Conservation (phyloP, 2,797 vertebrate genomes). For the Urophycis tenuis region DNA sequence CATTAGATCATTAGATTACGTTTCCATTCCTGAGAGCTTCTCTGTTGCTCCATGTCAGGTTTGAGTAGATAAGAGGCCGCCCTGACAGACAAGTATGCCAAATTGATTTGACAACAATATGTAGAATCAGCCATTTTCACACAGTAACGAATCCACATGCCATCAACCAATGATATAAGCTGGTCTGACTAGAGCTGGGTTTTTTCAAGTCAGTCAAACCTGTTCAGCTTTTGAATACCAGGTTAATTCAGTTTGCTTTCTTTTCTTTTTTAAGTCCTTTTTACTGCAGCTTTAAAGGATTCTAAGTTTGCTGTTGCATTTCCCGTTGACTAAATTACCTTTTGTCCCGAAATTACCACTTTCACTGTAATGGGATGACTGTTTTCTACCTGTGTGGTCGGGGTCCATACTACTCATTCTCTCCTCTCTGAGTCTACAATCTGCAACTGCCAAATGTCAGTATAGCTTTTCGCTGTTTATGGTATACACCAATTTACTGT, state of each 20-base stretch:
- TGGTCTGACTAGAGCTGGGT: conserved; percentile 29
- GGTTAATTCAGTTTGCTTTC: neutral
- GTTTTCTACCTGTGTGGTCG: too few species aligned
- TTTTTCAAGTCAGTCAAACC: conserved; percentile 42
- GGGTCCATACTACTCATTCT: too few species aligned
- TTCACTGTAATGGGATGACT: neutral
- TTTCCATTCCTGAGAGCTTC: neutral
- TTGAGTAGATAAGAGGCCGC: neutral
- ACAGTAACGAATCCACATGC: neutral
- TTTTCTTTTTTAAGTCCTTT: neutral
- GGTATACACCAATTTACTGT: neutral
- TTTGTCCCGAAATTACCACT: neutral
- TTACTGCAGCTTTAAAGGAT: too few species aligned
- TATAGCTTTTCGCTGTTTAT: too few species aligned
- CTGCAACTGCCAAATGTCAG: too few species aligned
- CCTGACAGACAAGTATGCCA: neutral
- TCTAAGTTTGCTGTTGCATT: neutral
- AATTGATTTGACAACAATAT: neutral
- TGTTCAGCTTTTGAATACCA: conserved; percentile 26
- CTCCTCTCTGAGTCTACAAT: too few species aligned
- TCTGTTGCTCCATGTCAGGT: neutral
- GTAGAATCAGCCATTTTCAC: neutral
- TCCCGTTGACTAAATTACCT: neutral
- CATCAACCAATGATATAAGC: conserved; percentile 10
- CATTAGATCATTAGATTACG: conserved; percentile 1